Conservation (phyloP, 2,797 vertebrate genomes). For the Rousettus madagascariensis region DNA sequence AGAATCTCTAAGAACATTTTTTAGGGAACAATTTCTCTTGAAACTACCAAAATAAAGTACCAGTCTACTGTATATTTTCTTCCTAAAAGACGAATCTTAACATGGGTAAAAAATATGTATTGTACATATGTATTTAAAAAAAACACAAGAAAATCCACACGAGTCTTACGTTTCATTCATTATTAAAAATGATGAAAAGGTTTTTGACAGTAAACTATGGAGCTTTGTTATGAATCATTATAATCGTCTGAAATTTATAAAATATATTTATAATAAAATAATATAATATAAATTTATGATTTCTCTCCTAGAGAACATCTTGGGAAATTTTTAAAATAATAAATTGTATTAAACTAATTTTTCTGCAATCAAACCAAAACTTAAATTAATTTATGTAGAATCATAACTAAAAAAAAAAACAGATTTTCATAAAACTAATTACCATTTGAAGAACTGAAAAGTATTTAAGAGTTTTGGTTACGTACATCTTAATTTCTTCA, state of each 20-base stretch:
- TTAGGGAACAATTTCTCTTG: neutral
- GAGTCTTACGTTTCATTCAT: neutral
- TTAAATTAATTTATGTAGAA: constrained; percentile 30
- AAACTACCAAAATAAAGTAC: neutral
- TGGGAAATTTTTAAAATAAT: neutral
- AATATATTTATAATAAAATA: constrained; percentile 20
- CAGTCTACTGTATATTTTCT: neutral
- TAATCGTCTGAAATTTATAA: neutral
- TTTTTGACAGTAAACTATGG: constrained; percentile 1
- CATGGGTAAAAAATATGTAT: neutral
- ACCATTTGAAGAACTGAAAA: constrained; percentile 27
- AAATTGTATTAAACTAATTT: constrained; percentile 7
- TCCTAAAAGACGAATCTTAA: neutral
- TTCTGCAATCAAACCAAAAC: neutral
- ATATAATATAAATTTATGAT: neutral
- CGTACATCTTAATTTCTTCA: neutral
- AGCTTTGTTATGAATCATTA: neutral
- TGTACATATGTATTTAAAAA: neutral
- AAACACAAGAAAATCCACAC: neutral
- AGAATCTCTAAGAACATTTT: neutral
- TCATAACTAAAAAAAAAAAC: neutral
- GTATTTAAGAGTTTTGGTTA: neutral
- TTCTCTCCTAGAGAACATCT: neutral
- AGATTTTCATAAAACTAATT: constrained; percentile 29
- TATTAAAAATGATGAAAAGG: neutral